Conservation (phyloP, 37 sponge, comb jelly and placozoan genomes). For the Crambe crambe region DNA sequence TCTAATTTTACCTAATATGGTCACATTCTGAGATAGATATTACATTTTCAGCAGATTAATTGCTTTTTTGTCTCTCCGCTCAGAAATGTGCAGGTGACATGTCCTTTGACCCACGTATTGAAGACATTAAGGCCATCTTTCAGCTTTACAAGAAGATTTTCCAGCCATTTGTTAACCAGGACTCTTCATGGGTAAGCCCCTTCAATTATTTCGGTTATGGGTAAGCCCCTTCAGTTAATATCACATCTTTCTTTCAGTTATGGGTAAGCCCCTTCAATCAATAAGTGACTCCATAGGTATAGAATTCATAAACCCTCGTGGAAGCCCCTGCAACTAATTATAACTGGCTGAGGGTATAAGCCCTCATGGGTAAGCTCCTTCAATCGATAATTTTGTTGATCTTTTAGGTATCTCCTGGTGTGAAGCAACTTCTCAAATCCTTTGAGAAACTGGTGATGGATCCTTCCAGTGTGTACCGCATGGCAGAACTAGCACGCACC, state of each 20-base stretch:
- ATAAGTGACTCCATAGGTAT: too few species aligned
- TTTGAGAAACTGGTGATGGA: slow-evolving; percentile 2
- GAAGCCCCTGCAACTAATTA: too few species aligned
- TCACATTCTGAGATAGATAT: neutral
- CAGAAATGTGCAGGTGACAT: neutral
- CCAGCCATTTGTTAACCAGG: neutral
- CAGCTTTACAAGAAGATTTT: slow-evolving; percentile 13
- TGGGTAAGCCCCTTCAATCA: too few species aligned
- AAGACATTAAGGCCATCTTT: slow-evolving; percentile 3
- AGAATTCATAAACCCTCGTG: too few species aligned
- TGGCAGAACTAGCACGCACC: slow-evolving; percentile 7
- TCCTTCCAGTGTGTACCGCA: neutral
- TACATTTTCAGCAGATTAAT: neutral
- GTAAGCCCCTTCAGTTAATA: too few species aligned
- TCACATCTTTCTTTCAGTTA: too few species aligned
- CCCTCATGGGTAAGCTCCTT: neutral
- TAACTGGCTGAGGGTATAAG: neutral
- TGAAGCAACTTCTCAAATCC: neutral
- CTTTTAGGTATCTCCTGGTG: slow-evolving; percentile 15
- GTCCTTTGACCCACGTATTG: slow-evolving; percentile 4
- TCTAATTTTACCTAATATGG: neutral
- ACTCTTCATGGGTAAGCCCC: slow-evolving; percentile 18
- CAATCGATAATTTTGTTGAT: neutral
- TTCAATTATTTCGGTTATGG: too few species aligned
- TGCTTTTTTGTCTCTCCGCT: neutral